A percentile compares a stretch with the other conserved stretches of the same genome.
Evolutionary conservation across 1,140 invertebrate genomes (phyloP).

Genomic region (Proales similis): DNA sequence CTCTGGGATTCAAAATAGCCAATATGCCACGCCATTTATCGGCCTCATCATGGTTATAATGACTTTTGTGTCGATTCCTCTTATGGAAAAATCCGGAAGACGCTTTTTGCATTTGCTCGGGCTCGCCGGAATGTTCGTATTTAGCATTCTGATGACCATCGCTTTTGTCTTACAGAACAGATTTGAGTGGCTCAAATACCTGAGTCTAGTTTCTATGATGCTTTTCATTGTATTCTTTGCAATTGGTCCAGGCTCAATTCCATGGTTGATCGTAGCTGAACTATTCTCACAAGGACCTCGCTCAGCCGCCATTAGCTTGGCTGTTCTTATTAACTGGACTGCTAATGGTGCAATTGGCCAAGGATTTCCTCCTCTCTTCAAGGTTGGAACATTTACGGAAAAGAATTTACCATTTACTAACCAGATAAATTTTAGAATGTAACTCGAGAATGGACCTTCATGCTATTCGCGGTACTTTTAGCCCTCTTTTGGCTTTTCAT

Average conservation of each 20-base stretch:
- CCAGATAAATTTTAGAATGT: constrained; percentile 60
- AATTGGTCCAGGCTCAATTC: constrained; percentile 44
- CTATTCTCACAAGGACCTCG: constrained; percentile 41
- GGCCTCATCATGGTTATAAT: constrained; percentile 55
- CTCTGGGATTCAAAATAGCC: constrained; percentile 58
- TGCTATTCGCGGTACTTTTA: constrained; percentile 90
- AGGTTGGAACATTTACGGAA: background rate
- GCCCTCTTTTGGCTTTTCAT: constrained; percentile 95
- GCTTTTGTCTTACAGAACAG: constrained; percentile 28
- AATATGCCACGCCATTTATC: constrained; percentile 75
- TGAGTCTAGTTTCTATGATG: constrained; percentile 34
- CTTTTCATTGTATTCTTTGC: constrained; percentile 51
- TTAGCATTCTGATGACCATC: constrained; percentile 24
- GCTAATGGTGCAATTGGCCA: constrained; percentile 40
- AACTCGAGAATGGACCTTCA: constrained; percentile 88
- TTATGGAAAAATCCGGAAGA: constrained; percentile 42
- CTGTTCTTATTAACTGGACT: constrained; percentile 41
- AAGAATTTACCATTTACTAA: background rate
- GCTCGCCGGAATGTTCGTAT: constrained; percentile 36
- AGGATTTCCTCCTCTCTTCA: constrained; percentile 40
- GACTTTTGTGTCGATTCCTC: constrained; percentile 60
- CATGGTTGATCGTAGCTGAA: constrained; percentile 41
- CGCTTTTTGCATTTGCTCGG: constrained; percentile 39
- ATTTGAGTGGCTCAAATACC: constrained; percentile 36
- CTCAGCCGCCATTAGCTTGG: constrained; percentile 39